phyloP scores from a whole-genome alignment of 2,113 vertebrate species.

The Callipepla squamata region DNA sequence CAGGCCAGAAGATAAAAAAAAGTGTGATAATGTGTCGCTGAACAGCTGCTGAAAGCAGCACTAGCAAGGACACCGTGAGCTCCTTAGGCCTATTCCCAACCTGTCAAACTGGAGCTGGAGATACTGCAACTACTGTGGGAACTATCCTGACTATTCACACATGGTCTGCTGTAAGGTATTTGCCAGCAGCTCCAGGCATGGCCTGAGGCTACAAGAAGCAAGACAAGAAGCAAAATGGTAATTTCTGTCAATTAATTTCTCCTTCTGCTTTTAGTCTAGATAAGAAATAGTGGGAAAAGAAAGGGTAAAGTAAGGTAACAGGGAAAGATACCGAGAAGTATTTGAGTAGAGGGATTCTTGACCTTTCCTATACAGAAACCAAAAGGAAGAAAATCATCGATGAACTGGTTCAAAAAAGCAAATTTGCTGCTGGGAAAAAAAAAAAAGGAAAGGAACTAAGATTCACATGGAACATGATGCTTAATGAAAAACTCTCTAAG shows the following conservation, averaged over 20 bases:
- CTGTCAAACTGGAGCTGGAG: neutral
- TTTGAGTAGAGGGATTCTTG: neutral
- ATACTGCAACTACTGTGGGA: neutral
- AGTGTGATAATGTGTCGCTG: neutral
- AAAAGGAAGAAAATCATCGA: neutral
- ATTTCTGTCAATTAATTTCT: neutral
- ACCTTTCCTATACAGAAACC: neutral
- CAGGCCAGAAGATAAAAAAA: neutral
- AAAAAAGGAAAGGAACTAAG: neutral
- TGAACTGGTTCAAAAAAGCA: neutral
- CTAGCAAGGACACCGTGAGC: neutral
- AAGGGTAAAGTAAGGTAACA: neutral
- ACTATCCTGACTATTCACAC: neutral
- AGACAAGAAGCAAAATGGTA: neutral
- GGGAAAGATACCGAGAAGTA: neutral
- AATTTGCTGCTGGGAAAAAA: neutral
- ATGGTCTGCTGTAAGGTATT: neutral
- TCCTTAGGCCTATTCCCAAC: neutral
- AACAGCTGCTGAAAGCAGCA: neutral
- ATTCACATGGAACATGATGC: neutral
- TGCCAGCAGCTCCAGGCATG: neutral
- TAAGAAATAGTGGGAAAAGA: neutral
- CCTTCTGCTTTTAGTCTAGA: neutral
- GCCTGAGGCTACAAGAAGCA: neutral
- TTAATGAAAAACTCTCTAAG: neutral